Evolutionary conservation across 2,113 vertebrate genomes (phyloP).

Genomic region (Cyprinodon variegatus): DNA sequence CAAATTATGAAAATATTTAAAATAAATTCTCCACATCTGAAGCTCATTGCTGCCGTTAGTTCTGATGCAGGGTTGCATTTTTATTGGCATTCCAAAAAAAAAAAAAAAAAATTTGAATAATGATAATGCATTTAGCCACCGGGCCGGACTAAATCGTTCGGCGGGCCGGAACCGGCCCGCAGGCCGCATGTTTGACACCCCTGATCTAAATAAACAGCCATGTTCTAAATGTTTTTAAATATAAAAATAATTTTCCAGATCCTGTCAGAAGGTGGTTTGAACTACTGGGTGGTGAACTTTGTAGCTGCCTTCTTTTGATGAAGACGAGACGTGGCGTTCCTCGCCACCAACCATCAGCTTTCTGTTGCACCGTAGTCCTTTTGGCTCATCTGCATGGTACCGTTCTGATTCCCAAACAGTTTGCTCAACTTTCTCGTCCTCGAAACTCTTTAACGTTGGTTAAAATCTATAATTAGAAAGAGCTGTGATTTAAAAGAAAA

Average conservation of each 20-base stretch:
- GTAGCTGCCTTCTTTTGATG: neutral
- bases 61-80: no score
- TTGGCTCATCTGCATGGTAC: conserved; percentile 44
- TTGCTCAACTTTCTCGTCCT: conserved; percentile 35
- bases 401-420: conserved; percentile 22
- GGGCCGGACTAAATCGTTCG: no score
- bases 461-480: neutral
- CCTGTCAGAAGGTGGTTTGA: neutral
- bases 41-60: no score
- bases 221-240: neutral
- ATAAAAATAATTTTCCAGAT: neutral
- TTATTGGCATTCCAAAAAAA: no score
- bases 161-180: no score
- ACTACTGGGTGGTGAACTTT: neutral
- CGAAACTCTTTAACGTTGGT: conserved; percentile 14
- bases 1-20: no score
- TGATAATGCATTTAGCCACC: no score
- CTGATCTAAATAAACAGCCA: neutral
- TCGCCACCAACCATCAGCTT: conserved; percentile 28
- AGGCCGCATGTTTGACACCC: no score
- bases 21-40: no score
- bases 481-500: neutral
- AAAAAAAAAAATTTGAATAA: no score
- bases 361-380: conserved; percentile 45
- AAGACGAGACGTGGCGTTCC: neutral